Base-by-base conservation (phyloP, 2,797 vertebrate genomes). In the Rhynchotus rufescens region DNA sequence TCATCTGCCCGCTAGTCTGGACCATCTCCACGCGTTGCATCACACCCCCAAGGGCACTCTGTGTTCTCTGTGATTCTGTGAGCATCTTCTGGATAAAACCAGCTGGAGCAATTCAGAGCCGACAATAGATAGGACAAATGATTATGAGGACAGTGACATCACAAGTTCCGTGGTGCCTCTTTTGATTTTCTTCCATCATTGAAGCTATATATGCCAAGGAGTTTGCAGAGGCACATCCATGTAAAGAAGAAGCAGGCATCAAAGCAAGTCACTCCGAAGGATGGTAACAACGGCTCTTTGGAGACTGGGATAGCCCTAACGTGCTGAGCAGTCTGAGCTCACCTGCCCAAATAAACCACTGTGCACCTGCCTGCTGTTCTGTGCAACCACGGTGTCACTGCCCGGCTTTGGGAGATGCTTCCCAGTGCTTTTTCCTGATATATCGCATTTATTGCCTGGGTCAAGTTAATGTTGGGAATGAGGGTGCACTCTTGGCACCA, bases 61-160 rank as follows among this genome's bases (percentile, higher is more conserved):
- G 10, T 64, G 77, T 83, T 93, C 74, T 83, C 23, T 89, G 80
- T 59, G 71, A 45, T 36, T 36, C 2, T 8, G 81, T 51, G 77
- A 93, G 11, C 73, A 42, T 36, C 69, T 92, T 90, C 61, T 89
- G 60, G 82, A 86, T 36, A 87, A 78, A 92, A 68, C 38, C 87
- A 95, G 77, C 57, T 83, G 19, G 90, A 90, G 67, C 26, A 89
- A 80, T 62, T 49, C 61, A n/a, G 49, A 88, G 78, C 17, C 66
- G 71, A 30, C 61, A 45, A 80, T 47, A 82, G 57, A 82, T 61
- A 25, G 57, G 77, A 69, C 86, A 85, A 78, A 75, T 78, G 74
- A 38, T 75, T 62, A 44, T 4, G 56, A 61, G 67, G 78, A 89
- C 38, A 34, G 38, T 74, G 57, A 64, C 86, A 84, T 71, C 64